These are phyloP conservation scores for Nicator chloris DNA, from an alignment of 2,113 vertebrate species.

Conservation along the genomic window DNA sequence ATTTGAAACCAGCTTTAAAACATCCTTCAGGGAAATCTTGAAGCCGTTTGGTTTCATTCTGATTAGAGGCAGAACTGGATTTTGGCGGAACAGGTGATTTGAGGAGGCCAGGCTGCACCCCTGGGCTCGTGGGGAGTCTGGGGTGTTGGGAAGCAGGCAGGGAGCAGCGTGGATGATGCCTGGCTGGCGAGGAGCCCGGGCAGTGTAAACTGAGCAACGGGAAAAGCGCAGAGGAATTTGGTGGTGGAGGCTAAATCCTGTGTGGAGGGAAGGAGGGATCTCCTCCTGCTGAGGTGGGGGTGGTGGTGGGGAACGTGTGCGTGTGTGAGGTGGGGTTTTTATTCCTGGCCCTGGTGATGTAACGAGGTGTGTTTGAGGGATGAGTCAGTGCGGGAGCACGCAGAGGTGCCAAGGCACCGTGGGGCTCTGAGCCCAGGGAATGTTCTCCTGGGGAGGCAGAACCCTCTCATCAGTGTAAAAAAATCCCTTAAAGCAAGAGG, in stretches of 20 bases:
- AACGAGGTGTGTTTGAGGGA: neutral
- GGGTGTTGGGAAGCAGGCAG: neutral
- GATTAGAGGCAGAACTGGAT: neutral
- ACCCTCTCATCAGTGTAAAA: neutral
- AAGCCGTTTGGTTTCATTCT: neutral
- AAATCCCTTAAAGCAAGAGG: neutral
- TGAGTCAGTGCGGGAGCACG: neutral
- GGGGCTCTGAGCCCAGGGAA: neutral
- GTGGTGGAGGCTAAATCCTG: neutral
- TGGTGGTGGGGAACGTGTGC: neutral
- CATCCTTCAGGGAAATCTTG: neutral
- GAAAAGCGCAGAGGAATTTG: neutral
- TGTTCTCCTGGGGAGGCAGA: neutral
- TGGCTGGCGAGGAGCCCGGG: constrained; percentile 20
- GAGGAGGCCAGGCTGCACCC: neutral
- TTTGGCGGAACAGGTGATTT: neutral
- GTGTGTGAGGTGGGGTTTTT: neutral
- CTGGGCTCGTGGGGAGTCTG: neutral
- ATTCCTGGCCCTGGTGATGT: neutral
- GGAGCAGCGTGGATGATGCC: neutral
- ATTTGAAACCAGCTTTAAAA: neutral
- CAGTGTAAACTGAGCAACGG: neutral
- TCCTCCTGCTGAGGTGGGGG: constrained; percentile 24
- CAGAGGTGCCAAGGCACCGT: neutral
- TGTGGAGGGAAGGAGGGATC: neutral